Evolutionary conservation across 2,888 invertebrate species (phyloP).

Genomic region (Agapostemon virescens): DNA sequence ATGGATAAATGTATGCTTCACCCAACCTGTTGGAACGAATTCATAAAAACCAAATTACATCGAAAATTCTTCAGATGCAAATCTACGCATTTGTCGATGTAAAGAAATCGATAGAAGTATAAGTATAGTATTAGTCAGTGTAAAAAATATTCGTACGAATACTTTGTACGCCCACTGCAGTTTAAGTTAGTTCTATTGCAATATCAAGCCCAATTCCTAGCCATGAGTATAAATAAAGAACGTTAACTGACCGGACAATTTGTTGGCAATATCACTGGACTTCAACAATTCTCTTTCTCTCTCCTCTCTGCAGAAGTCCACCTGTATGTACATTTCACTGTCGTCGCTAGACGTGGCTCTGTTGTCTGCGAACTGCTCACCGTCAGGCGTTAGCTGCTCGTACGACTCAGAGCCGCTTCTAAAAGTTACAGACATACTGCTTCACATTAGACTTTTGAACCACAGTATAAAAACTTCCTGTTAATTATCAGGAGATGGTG

Average conservation of each 20-base stretch:
- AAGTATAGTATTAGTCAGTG: too few relatives aligned
- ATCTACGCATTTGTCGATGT: neutral
- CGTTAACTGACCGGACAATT: conserved; percentile 74
- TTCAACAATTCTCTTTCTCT: conserved; percentile 75
- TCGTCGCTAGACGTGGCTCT: conserved; percentile 84
- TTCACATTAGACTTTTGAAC: conserved; percentile 77
- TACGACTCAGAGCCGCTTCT: conserved; percentile 83
- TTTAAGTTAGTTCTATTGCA: too few relatives aligned
- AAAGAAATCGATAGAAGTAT: too few relatives aligned
- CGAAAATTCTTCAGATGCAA: neutral
- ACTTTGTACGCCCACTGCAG: too few relatives aligned
- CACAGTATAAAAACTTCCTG: conserved; percentile 7
- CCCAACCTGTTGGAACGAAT: conserved; percentile 80
- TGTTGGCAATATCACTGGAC: conserved; percentile 76
- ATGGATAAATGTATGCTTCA: conserved; percentile 81
- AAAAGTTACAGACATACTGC: conserved; percentile 80
- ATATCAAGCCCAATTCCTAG: too few relatives aligned
- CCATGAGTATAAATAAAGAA: too few relatives aligned
- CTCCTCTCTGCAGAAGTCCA: conserved; percentile 85
- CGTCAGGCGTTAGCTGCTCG: conserved; percentile 83
- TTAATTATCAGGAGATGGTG: neutral
- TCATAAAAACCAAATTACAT: neutral
- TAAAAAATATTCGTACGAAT: too few relatives aligned
- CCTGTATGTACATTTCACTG: conserved; percentile 85
- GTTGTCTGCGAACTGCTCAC: conserved; percentile 78